Base-by-base conservation (phyloP, 2,888 invertebrate genomes). In the Lycaena phlaeas region DNA sequence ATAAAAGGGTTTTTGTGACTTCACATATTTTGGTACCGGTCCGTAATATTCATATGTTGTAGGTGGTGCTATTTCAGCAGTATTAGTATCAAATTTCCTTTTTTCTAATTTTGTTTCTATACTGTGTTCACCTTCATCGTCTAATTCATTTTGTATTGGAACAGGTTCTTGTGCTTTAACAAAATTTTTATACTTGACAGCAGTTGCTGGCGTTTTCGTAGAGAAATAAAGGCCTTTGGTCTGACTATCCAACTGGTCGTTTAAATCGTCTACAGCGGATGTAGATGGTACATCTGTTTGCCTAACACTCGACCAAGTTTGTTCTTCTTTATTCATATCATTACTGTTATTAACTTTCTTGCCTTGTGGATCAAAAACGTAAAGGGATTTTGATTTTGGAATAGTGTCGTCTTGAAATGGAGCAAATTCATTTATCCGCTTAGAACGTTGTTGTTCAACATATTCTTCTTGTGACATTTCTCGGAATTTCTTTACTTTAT, bases 401-500 rank as follows among this genome's bases (percentile, higher is more conserved):
- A 54, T 58, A 7, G 53, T 53, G 12, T 42, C 31, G 1, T 61
- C 41, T 52, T 65, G 55, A 2, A 87, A 86, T 3, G 96, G 96
- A 1, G 93, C 95, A 74, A 96, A 96, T 66, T 95, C 94, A 0
- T 85, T 60, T 14, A 85, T 77, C 49, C 96, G 86, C 59, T 92
- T 90, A 39, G 78, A 76, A 49, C 96, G 86, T 63, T 93, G 89
- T 56, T 91, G 90, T 47, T 90, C 87, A 4, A 92, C 86, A 88
- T 92, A 93, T 68, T 92, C 92, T 61, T 91, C 90, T 77, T 93
- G 93, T 0, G 88, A 85, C 85, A 92, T 88, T 61, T 89, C 88
- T 54, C 56, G 64, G 49, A 82, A 84, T 50, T 71, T 75, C 56
- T 64, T 82, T 44, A 50, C 60, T 64, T 87, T 73, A 0, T 56